phyloP scores from a whole-genome alignment of 2,113 vertebrate species.

The Phyllostomus hastatus region DNA sequence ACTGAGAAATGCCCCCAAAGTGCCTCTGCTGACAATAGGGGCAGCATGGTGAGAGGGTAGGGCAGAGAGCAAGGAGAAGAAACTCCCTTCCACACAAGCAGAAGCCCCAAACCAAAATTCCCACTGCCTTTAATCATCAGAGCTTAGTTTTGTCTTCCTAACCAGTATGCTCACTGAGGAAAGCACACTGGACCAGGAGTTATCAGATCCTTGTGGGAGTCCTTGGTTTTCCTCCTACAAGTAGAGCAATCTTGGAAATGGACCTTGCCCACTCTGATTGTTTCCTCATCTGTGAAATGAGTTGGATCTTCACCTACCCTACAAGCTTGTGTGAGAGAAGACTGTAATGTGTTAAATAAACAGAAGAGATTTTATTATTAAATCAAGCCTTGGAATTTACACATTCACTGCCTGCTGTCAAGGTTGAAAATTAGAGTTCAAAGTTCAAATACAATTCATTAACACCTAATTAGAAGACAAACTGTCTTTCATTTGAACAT shows the following conservation, averaged over 20 bases:
- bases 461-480: constrained; percentile 70
- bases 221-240: neutral
- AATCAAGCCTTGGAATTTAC: constrained; percentile 55
- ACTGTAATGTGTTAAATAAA: neutral
- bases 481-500: constrained; percentile 54
- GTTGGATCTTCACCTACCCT: neutral
- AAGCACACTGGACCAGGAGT: neutral
- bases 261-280: neutral
- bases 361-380: constrained; percentile 58
- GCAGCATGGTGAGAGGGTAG: neutral
- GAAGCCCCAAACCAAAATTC: neutral
- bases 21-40: neutral
- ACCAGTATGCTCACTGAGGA: neutral
- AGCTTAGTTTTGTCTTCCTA: neutral
- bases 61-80: neutral
- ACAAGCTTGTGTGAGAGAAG: neutral
- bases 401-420: constrained; percentile 14
- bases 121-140: neutral
- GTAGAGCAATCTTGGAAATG: neutral
- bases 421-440: constrained; percentile 60
- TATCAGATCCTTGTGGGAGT: neutral
- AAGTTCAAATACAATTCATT: constrained; percentile 70
- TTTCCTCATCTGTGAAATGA: neutral
- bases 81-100: neutral
- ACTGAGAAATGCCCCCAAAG: neutral